phyloP scores from a whole-genome alignment of 2,113 vertebrate species.

The Urocitellus parryii region DNA sequence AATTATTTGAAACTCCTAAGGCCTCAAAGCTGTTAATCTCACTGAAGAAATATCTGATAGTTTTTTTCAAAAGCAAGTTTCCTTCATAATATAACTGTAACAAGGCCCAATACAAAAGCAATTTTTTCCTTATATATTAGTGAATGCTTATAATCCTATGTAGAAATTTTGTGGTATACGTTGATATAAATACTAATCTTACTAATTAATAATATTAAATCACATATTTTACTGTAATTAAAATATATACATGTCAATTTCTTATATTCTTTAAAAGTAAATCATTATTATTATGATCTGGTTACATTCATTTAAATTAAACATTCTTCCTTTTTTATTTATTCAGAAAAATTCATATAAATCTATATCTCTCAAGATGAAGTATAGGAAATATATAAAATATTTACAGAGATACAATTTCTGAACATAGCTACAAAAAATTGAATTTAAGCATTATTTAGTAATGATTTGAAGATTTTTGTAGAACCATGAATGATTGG shows the following conservation, averaged over 20 bases:
- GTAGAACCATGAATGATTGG: neutral
- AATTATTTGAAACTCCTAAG: neutral
- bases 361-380: neutral
- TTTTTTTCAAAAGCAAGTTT: neutral
- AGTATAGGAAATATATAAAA: neutral
- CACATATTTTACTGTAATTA: neutral
- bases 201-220: neutral
- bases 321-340: neutral
- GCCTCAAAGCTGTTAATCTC: neutral
- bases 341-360: neutral
- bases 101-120: neutral
- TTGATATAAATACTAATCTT: neutral
- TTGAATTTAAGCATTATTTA: neutral
- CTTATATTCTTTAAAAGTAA: neutral
- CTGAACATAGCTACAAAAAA: neutral
- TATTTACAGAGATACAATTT: neutral
- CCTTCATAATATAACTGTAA: neutral
- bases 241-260: neutral
- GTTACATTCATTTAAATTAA: neutral
- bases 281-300: neutral
- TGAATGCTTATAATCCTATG: neutral
- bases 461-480: neutral
- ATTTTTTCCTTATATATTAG: neutral
- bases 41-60: neutral
- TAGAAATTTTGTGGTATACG: neutral